Evolutionary conservation across 2,113 vertebrate genomes (phyloP), one percentile per base, ranked within the genome.

Genomic region (Sciurus niger): DNA sequence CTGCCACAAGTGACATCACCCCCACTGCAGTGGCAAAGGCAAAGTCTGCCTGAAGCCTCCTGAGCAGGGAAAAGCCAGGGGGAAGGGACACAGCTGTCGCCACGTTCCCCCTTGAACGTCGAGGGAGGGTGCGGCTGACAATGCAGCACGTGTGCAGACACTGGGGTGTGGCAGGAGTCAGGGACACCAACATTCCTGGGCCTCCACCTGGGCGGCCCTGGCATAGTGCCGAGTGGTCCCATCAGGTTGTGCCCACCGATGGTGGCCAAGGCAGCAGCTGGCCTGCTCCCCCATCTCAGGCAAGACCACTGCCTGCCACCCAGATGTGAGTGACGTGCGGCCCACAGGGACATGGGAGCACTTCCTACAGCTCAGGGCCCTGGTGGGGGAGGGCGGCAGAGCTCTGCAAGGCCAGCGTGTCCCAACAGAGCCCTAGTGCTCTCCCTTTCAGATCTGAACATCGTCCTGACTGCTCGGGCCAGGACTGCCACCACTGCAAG

Each of bases 321-420:
- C 24, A 1, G 1, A 16, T 20, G 43, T 9, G 6, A 76, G 65
- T 2, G 28, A 58, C 8, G 48, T 6, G 6, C 14, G 4, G 25
- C 65, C 24, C 18, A 0, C 0, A 13, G 34, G 24, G 17, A 10
- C 20, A 1, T 2, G 63, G 1, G 28, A 46, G 18, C 14, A 1
- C 58, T 48, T 79, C 20, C n/a, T 63, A 46, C 60, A 37, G 32
- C 53, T 22, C 1, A 17, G 1, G 14, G 7, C 3, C 43, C 37
- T 0, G 7, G 30, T 1, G 32, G 20, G 22, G 0, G 16, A 8
- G 46, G 20, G 34, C 1, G 18, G 51, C 0, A 14, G 28, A n/a
- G 6, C 5, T 28, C 65, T 63, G 5, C 22, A 51, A 32, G 68
- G 48, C 14, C 68, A 87, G 13, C 1, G 13, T 24, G 34, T 10